Evolutionary conservation across 2,797 vertebrate genomes (phyloP), one percentile per base, ranked within the genome.

Genomic region (Ibycter americanus): DNA sequence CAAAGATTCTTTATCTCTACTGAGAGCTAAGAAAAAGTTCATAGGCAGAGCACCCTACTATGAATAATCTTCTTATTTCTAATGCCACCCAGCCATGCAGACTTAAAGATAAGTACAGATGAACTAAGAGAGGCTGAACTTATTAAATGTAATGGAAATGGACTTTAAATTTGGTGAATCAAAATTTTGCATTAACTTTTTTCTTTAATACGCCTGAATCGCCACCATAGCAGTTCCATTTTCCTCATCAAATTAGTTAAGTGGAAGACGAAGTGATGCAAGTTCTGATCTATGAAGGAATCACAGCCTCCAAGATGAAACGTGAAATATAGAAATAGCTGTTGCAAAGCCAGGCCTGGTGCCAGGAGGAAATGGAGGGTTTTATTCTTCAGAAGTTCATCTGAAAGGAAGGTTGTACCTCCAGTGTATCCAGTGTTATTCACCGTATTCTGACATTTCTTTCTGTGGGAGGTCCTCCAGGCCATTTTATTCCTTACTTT

Each of bases 1-100:
- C 58, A 92, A 92, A 89, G 90, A 83, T 93, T 83, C 83, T 90
- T 92, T 95, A 86, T 93, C 89, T 93, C 29, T 51, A 52, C 67
- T 19, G 89, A 89, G 61, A 91, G 74, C 71, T 85, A 80, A 87
- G 84, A 92, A 92, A 77, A 90, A 83, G 70, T 94, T 93, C 87
- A 93, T 58, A 92, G 77, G 70, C 86, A 93, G 79, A 92, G 81
- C 67, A 93, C 71, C 87, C 83, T 93, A 89, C 83, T 97, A 96
- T 96, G 92, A 96, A 94, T 97, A 97, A 96, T 96, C 89, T 91
- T 89, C 94, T 97, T 96, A 97, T 96, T 96, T 87, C 90, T 96
- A 92, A 93, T 96, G 82, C 89, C 83, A 90, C 87, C 81, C 94
- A 96, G 90, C 81, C 95, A 94, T 96, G 94, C 92, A 96, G 92